Evolutionary conservation across 2,888 invertebrate species (phyloP).

Genomic region (Mimumesa dahlbomi): DNA sequence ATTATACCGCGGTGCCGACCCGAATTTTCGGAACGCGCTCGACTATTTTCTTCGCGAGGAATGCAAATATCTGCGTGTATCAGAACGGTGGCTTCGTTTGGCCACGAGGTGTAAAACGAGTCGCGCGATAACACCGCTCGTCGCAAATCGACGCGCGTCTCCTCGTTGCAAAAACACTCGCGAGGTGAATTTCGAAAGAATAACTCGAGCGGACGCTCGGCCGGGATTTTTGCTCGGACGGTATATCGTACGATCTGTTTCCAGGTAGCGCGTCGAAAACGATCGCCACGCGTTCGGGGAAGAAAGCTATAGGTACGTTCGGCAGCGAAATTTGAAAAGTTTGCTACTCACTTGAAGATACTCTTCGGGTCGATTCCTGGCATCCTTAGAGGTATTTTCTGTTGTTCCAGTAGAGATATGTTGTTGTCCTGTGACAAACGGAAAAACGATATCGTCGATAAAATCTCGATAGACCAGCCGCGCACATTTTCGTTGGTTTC

Average conservation of each 20-base stretch:
- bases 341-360: constrained; percentile 88
- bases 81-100: constrained; percentile 37
- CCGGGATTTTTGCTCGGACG: neutral
- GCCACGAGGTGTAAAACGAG: constrained; percentile 56
- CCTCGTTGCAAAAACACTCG: constrained; percentile 28
- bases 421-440: constrained; percentile 75
- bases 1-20: too few species aligned
- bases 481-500: too few species aligned
- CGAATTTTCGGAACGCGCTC: constrained; percentile 53
- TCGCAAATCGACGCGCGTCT: constrained; percentile 36
- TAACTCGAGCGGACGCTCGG: neutral
- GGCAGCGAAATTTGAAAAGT: too few species aligned
- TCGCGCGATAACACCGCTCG: constrained; percentile 52
- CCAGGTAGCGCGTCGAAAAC: too few species aligned
- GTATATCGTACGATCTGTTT: neutral
- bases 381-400: constrained; percentile 80
- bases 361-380: constrained; percentile 82
- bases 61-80: constrained; percentile 45
- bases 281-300: too few species aligned
- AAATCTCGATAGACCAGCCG: too few species aligned
- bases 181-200: constrained; percentile 1
- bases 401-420: constrained; percentile 79
- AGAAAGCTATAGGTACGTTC: too few species aligned
- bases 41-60: constrained; percentile 50
- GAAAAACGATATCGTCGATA: constrained; percentile 10